A percentile compares a stretch with the other conserved stretches of the same genome.
Evolutionary conservation across 2,113 vertebrate genomes (phyloP).

Genomic region (Perca flavescens): DNA sequence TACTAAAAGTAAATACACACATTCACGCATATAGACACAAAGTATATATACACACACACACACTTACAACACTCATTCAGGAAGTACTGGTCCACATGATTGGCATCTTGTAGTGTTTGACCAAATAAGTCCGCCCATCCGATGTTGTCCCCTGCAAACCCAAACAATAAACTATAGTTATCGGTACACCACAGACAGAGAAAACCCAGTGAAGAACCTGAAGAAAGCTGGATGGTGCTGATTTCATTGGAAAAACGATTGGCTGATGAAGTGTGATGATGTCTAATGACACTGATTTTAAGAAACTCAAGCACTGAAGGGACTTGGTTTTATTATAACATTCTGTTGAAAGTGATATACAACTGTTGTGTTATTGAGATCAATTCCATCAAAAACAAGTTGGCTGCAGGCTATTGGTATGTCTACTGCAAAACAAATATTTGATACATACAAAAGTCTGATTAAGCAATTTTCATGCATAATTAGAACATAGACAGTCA

Average conservation of each 20-base stretch:
- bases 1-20: background rate
- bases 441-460: background rate
- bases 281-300: no score
- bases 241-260: background rate
- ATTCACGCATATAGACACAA: background rate
- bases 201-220: background rate
- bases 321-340: background rate
- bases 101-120: conserved; percentile 73
- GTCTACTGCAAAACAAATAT: background rate
- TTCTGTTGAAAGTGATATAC: background rate
- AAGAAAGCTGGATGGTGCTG: background rate
- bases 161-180: conserved; percentile 13
- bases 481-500: background rate
- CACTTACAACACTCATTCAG: conserved; percentile 86
- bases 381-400: background rate
- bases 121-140: conserved; percentile 85
- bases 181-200: background rate
- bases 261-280: background rate
- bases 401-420: background rate
- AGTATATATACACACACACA: background rate
- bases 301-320: background rate
- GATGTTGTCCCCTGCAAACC: conserved; percentile 83
- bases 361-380: background rate
- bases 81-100: conserved; percentile 69
- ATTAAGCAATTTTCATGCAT: background rate